A percentile compares a stretch with the other conserved stretches of the same genome.
These are phyloP conservation scores for Neodiprion fabricii DNA, from an alignment of 1,140 invertebrate genomes.

Conservation along the genomic window DNA sequence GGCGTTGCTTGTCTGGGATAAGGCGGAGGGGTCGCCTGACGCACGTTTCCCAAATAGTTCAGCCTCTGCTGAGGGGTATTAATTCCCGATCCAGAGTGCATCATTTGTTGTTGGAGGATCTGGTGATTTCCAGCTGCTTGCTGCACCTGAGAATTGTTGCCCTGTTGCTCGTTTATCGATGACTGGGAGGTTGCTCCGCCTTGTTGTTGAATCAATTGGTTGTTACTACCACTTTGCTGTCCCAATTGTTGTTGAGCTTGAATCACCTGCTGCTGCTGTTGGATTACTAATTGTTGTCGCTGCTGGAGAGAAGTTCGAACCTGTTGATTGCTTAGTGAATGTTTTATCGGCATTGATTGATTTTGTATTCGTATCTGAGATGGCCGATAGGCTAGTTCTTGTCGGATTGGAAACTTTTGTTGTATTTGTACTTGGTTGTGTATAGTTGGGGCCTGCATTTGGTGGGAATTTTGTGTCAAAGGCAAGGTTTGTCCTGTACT, in stretches of 20 bases:
- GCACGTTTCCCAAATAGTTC: constrained; percentile 54
- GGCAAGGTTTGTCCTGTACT: not conserved
- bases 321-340: constrained; percentile 55
- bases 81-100: constrained; percentile 36
- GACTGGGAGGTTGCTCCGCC: constrained; percentile 38
- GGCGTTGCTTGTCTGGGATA: constrained; percentile 54
- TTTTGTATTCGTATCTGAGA: constrained; percentile 45
- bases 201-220: constrained; percentile 36
- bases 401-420: constrained; percentile 55
- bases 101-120: constrained; percentile 42
- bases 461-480: constrained; percentile 6
- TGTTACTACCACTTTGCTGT: constrained; percentile 25
- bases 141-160: constrained; percentile 41
- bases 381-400: constrained; percentile 50
- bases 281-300: constrained; percentile 40
- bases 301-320: constrained; percentile 51
- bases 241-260: constrained; percentile 30
- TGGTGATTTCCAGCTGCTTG: constrained; percentile 42
- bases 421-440: constrained; percentile 58
- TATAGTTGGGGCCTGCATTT: constrained; percentile 35
- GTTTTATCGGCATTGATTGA: constrained; percentile 43
- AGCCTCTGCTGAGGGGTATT: constrained; percentile 54
- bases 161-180: constrained; percentile 45
- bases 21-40: constrained; percentile 58
- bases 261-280: constrained; percentile 42